These are phyloP conservation scores for Crypturellus undulatus DNA, from an alignment of 2,113 vertebrate genomes.

Conservation along the genomic window DNA sequence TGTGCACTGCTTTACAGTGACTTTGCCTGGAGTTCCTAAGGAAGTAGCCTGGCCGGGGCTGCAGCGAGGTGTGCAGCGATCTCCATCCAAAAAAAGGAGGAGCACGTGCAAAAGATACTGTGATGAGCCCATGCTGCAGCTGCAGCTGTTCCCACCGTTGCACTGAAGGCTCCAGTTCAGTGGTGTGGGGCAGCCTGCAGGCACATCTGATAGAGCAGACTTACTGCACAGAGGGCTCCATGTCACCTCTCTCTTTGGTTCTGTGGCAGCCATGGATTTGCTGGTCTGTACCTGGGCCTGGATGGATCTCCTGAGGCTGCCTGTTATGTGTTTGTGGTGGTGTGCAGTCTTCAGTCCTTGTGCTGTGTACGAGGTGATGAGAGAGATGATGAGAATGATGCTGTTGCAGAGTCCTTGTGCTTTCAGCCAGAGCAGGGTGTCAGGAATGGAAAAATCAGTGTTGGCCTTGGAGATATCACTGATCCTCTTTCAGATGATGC, in stretches of 20 bases:
- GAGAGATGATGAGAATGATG: background rate
- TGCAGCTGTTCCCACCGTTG: background rate
- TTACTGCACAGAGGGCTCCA: fast-evolving
- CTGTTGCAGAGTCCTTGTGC: background rate
- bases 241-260: background rate
- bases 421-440: constrained; percentile 6
- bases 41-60: background rate
- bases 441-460: background rate
- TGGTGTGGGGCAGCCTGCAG: background rate
- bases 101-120: fast-evolving
- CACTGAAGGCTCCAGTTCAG: background rate
- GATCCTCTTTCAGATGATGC: background rate
- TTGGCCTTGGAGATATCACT: background rate
- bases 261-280: fast-evolving
- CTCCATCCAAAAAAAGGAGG: background rate
- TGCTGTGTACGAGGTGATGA: background rate
- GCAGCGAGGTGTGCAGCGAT: background rate
- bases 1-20: background rate
- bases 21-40: background rate
- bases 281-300: background rate
- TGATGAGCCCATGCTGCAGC: background rate
- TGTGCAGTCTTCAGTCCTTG: background rate
- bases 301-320: background rate
- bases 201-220: fast-evolving
- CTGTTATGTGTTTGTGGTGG: fast-evolving